Evolutionary conservation across 2,113 vertebrate genomes (phyloP), one percentile per base, ranked within the genome.

Genomic region (Solea solea): DNA sequence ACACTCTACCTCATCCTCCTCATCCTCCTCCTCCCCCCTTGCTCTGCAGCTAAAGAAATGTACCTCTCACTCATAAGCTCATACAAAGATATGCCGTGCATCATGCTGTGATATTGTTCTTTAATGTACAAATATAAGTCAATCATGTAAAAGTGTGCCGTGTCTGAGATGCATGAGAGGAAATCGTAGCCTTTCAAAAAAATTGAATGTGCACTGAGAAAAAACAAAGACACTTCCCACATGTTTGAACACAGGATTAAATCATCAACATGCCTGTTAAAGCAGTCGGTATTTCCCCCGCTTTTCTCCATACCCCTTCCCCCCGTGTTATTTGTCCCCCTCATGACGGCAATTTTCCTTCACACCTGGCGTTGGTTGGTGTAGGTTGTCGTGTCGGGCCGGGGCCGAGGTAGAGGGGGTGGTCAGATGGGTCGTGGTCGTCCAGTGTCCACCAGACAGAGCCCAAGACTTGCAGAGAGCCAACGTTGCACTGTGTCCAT

Each of bases 401-500:
- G 95, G 81, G 96, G 95, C 16, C 94, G 95, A 75, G 95, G 92
- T 25, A 74, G 88, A 93, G 95, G 95, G 91, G 93, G 73, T 7
- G 63, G 50, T 62, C 86, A 39, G 74, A 86, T 93, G 91, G 95
- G 95, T 90, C 93, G 95, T 51, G 95, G 94, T 49, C 95, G 95
- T 82, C 84, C 93, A 60, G 90, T 94, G 89, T 87, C 95, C 77
- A 94, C 94, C 81, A 95, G 95, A 85, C 95, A 95, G 92, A 95
- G 91, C 86, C 92, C 93, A 61, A 95, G 93, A 57, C 90, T 86
- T 70, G 89, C 90, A 42, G 96, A 97, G 82, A 92, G 88, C 66
- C 94, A 95, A 81, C 91, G 92, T 72, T 95, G 95, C 3, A 92
- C 95, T 0, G 97, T 99, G 86, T 97, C 96, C 71, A 97, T 99